phyloP scores from a whole-genome alignment of 2,888 invertebrate species.

The Enoplolaimus lenunculus region DNA sequence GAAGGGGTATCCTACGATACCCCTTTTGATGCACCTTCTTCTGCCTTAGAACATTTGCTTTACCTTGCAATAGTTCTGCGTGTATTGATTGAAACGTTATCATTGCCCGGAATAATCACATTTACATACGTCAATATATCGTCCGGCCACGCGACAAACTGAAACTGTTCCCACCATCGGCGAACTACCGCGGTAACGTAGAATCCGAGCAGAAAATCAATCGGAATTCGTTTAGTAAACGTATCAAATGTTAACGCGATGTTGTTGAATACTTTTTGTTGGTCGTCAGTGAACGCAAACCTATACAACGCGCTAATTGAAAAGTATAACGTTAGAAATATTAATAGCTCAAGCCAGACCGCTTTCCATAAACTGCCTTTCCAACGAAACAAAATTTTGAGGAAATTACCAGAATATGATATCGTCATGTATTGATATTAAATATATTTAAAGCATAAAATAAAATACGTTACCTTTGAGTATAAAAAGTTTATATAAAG shows the following conservation, averaged over 20 bases:
- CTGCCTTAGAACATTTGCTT: too few species aligned
- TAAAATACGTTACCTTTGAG: too few species aligned
- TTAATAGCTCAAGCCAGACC: neutral
- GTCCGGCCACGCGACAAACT: conserved; percentile 20
- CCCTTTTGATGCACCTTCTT: too few species aligned
- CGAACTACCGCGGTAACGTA: conserved; percentile 32
- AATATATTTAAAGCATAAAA: too few species aligned
- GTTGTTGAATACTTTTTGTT: neutral
- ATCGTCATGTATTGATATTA: too few species aligned
- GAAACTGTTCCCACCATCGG: conserved; percentile 23
- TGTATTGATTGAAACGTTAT: conserved; percentile 25
- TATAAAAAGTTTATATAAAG: too few species aligned
- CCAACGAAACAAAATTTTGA: conserved; percentile 16
- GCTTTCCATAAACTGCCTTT: conserved; percentile 20
- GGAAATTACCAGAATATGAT: conserved; percentile 17
- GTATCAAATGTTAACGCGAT: conserved; percentile 25
- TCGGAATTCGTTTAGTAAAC: conserved; percentile 30
- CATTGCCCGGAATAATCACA: conserved; percentile 7
- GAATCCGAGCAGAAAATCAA: conserved; percentile 32
- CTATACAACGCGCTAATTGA: neutral
- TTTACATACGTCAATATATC: conserved; percentile 10
- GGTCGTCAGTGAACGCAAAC: neutral
- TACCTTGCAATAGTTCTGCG: conserved; percentile 32
- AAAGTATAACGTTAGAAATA: conserved; percentile 13
- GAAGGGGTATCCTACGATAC: too few species aligned